Evolutionary conservation across 2,888 invertebrate species (phyloP).

Genomic region (Hirudinaria manillensis): DNA sequence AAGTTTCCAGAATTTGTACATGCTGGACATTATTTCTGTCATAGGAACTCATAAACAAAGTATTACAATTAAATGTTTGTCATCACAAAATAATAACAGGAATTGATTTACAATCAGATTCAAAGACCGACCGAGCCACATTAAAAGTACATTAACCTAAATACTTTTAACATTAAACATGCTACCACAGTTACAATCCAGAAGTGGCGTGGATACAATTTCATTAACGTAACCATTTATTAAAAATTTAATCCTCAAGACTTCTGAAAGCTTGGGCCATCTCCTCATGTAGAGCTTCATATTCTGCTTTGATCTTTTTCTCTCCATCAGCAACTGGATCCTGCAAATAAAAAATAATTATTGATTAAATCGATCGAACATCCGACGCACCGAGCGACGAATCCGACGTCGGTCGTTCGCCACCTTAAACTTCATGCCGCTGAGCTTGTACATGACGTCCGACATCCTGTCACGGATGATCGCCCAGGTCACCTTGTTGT

Average conservation of each 20-base stretch:
- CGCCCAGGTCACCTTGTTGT: constrained; percentile 97
- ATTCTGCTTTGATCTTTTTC: constrained; percentile 90
- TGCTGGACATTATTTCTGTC: too few species aligned
- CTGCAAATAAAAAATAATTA: constrained; percentile 56
- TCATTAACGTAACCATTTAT: too few species aligned
- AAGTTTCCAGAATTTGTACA: too few species aligned
- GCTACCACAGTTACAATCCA: too few species aligned
- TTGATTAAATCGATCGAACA: neutral
- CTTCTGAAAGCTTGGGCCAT: constrained; percentile 96
- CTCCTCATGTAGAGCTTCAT: constrained; percentile 91
- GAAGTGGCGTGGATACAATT: too few species aligned
- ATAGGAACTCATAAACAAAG: too few species aligned
- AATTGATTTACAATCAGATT: too few species aligned
- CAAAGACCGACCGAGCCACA: too few species aligned
- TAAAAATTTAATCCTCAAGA: constrained; percentile 69
- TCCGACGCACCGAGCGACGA: neutral
- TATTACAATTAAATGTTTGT: too few species aligned
- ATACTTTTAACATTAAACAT: too few species aligned
- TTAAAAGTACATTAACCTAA: too few species aligned
- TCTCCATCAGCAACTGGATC: constrained; percentile 98
- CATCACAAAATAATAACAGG: too few species aligned
- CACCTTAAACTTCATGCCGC: constrained; percentile 98
- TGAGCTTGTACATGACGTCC: constrained; percentile 86
- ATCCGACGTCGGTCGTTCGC: neutral
- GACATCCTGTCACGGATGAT: constrained; percentile 95